These are phyloP conservation scores for Ellobius talpinus DNA, from an alignment of 2,113 vertebrate species.

Conservation along the genomic window DNA sequence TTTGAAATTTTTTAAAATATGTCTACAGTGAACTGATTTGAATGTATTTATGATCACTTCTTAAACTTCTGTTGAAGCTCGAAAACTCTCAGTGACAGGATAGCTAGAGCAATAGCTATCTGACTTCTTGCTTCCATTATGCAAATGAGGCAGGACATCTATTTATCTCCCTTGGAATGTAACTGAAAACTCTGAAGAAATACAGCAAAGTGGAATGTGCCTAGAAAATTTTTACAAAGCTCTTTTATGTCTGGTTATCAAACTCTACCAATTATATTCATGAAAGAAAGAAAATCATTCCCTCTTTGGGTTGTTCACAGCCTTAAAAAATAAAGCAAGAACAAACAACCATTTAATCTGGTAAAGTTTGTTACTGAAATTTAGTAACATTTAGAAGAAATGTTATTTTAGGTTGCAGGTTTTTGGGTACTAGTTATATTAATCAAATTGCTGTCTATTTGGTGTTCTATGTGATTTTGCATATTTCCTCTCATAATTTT, in stretches of 20 bases:
- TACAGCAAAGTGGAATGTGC: background rate
- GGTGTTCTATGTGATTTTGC: background rate
- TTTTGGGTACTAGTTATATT: background rate
- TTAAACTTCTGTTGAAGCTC: background rate
- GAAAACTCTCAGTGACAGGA: background rate
- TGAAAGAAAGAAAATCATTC: background rate
- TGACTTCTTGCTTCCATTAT: background rate
- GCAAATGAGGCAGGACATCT: constrained; percentile 62
- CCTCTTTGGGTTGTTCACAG: background rate
- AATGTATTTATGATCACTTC: constrained; percentile 19
- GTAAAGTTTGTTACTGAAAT: constrained; percentile 17
- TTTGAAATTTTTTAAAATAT: background rate
- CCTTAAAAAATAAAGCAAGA: constrained; percentile 1
- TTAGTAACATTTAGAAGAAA: constrained; percentile 18
- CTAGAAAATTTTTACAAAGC: background rate
- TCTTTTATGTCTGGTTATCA: constrained; percentile 49
- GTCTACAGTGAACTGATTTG: background rate
- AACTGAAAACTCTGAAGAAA: constrained; percentile 45
- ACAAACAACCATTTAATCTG: constrained; percentile 2
- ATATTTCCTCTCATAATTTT: background rate
- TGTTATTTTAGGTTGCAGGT: background rate
- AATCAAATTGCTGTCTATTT: constrained; percentile 2
- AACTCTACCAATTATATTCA: constrained; percentile 2
- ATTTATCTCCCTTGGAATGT: constrained; percentile 4
- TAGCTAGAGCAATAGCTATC: background rate